phyloP scores from a whole-genome alignment of 1,140 invertebrate species.

The Goniozus legneri region DNA sequence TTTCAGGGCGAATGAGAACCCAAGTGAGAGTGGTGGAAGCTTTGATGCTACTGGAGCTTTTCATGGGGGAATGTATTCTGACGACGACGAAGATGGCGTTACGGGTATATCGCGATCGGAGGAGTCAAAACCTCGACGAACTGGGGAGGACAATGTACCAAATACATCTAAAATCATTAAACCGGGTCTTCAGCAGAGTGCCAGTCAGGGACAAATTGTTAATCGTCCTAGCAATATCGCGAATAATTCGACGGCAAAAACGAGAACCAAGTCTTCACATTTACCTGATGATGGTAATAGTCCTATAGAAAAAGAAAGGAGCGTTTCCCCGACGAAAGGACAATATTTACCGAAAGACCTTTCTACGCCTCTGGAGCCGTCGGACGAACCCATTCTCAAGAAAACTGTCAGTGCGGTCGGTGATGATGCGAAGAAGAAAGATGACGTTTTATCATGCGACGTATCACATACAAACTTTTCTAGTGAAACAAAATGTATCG shows the following conservation, averaged over 20 bases:
- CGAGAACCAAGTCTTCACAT: constrained; percentile 32
- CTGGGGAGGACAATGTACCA: constrained; percentile 42
- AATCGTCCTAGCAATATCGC: constrained; percentile 26
- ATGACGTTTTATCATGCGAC: neutral
- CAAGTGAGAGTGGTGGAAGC: constrained; percentile 74
- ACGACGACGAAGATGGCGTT: constrained; percentile 56
- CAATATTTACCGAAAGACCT: neutral
- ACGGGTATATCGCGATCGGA: constrained; percentile 21
- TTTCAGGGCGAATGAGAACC: constrained; percentile 66
- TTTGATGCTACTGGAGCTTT: constrained; percentile 86
- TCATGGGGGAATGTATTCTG: constrained; percentile 61
- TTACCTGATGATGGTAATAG: constrained; percentile 28
- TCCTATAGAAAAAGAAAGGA: constrained; percentile 22
- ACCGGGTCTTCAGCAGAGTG: constrained; percentile 20
- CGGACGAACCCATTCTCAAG: neutral
- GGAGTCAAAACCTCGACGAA: constrained; percentile 35
- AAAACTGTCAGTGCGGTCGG: neutral
- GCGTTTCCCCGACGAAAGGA: constrained; percentile 28
- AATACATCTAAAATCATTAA: constrained; percentile 19
- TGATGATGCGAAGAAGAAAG: neutral
- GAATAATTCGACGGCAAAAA: constrained; percentile 19
- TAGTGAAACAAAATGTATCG: neutral
- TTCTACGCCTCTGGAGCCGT: neutral
- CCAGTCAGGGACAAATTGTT: constrained; percentile 14
- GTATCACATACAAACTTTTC: neutral